phyloP scores from a whole-genome alignment of 2,888 invertebrate species.

The Actias luna region DNA sequence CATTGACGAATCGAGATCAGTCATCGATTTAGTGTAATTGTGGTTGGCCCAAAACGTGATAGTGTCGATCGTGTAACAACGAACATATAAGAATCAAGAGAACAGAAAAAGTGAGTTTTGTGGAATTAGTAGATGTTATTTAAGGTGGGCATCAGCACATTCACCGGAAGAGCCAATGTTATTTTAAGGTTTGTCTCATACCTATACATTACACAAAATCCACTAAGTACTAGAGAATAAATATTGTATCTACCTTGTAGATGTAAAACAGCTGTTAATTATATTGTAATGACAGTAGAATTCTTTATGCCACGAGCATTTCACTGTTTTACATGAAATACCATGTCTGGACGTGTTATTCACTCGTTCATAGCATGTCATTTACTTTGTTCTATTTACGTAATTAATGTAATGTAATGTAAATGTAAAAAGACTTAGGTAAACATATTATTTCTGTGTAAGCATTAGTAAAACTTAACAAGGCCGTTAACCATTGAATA shows the following conservation, averaged over 20 bases:
- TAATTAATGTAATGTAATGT: background rate
- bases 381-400: constrained; percentile 8
- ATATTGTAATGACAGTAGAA: background rate
- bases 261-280: constrained; percentile 17
- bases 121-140: constrained; percentile 32
- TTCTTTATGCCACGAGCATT: background rate
- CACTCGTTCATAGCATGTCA: constrained; percentile 1
- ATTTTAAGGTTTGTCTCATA: constrained; percentile 68
- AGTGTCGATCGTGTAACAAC: constrained; percentile 41
- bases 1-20: constrained; percentile 56
- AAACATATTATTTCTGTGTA: background rate
- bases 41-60: constrained; percentile 47
- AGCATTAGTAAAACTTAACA: background rate
- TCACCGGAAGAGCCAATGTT: constrained; percentile 76
- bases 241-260: background rate
- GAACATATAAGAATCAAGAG: constrained; percentile 20
- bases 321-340: background rate
- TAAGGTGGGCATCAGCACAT: constrained; percentile 57
- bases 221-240: constrained; percentile 22
- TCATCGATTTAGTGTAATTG: constrained; percentile 65
- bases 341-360: constrained; percentile 9
- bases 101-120: constrained; percentile 12
- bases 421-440: background rate
- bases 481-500: background rate
- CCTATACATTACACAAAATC: constrained; percentile 37